phyloP scores from a whole-genome alignment of 2,113 vertebrate species.

The Pedionomus torquatus region DNA sequence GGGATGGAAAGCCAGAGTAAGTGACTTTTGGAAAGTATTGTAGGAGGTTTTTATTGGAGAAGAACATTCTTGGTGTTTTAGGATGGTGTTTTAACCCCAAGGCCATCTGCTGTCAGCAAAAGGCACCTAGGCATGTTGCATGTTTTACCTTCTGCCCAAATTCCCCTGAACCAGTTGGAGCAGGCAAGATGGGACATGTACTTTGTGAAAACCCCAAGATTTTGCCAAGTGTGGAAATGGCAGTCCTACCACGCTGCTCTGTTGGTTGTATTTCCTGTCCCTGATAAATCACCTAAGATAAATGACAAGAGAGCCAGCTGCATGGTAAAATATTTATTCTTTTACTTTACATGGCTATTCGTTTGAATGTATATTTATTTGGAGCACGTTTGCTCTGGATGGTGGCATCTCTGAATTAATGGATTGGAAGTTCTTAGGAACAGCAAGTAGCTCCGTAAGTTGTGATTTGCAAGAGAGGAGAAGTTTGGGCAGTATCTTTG shows the following conservation, averaged over 20 bases:
- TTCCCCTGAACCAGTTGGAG: background rate
- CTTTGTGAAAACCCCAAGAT: background rate
- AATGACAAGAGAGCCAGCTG: background rate
- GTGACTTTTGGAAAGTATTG: background rate
- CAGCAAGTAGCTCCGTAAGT: background rate
- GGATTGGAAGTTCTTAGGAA: background rate
- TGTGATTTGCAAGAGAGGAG: background rate
- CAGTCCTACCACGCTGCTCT: background rate
- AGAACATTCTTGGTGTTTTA: background rate
- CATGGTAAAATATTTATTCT: background rate
- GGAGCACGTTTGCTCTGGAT: background rate
- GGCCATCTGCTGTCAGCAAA: background rate
- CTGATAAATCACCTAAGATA: background rate
- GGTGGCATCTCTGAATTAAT: background rate
- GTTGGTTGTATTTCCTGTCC: background rate
- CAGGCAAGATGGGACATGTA: background rate
- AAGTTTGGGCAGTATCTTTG: background rate
- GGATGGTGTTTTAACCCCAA: background rate
- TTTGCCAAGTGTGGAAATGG: conserved; percentile 10
- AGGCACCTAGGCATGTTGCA: background rate
- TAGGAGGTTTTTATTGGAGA: background rate
- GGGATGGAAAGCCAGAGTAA: background rate
- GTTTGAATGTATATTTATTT: background rate
- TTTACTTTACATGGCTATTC: background rate
- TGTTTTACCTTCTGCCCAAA: background rate